A percentile compares a stretch with the other conserved stretches of the same genome.
Evolutionary conservation across 2,113 vertebrate genomes (phyloP).

Genomic region (Nanger granti): DNA sequence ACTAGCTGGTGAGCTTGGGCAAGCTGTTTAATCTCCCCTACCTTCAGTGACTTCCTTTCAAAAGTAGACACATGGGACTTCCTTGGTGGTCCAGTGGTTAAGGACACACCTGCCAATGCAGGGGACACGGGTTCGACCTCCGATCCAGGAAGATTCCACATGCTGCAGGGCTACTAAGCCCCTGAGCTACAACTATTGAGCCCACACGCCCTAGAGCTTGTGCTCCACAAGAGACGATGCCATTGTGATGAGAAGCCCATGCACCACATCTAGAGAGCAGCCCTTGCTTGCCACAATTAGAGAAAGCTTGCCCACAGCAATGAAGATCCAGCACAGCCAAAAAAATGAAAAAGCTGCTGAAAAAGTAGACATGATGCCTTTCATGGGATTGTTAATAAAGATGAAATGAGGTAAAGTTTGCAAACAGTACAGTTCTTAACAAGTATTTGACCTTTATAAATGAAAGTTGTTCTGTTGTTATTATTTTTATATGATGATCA

Average conservation of each 20-base stretch:
- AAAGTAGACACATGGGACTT: neutral
- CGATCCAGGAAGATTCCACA: neutral
- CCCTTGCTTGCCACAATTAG: neutral
- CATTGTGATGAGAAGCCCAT: neutral
- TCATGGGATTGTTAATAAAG: neutral
- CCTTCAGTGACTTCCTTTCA: neutral
- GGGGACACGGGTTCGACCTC: neutral
- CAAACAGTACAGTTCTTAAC: neutral
- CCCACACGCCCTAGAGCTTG: neutral
- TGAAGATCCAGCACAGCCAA: neutral
- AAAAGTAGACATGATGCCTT: neutral
- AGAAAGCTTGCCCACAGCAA: neutral
- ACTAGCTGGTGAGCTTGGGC: neutral
- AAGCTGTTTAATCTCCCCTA: neutral
- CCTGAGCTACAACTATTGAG: neutral
- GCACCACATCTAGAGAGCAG: neutral
- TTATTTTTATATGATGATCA: neutral
- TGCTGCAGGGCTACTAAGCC: neutral
- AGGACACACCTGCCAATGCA: neutral
- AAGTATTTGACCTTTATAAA: neutral
- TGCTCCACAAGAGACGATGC: neutral
- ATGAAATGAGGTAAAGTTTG: neutral
- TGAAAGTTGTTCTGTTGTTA: neutral
- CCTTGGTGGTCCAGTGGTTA: neutral
- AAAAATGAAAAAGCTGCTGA: neutral